A percentile compares a stretch with the other conserved stretches of the same genome.
Conservation (phyloP, 35 echinoderm and acorn worm genomes). For the Heliocidaris tuberculata region DNA sequence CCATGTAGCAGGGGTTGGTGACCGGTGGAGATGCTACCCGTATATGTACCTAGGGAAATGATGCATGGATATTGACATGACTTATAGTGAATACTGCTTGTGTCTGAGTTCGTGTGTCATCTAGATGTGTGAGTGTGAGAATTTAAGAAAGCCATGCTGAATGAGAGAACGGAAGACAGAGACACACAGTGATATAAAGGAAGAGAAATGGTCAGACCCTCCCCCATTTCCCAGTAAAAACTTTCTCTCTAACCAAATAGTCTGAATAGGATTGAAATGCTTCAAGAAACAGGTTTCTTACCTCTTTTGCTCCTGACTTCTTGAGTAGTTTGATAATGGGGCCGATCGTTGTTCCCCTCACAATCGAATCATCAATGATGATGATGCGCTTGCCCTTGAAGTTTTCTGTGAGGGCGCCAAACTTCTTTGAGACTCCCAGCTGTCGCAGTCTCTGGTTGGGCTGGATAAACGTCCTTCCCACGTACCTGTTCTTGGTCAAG, state of each 20-base stretch:
- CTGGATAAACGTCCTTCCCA: constrained; percentile 99
- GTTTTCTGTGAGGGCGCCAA: constrained; percentile 94
- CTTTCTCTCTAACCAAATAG: not conserved
- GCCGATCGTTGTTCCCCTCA: constrained; percentile 92
- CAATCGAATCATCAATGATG: constrained; percentile 95
- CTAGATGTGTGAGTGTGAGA: not conserved
- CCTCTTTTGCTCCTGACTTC: constrained; percentile 87
- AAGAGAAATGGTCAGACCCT: not conserved
- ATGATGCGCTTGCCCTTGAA: constrained; percentile 84
- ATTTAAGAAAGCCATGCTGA: not conserved
- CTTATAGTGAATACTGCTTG: not conserved
- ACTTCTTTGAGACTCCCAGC: constrained; percentile 97
- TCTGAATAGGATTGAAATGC: not conserved
- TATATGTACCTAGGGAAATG: constrained; percentile 79
- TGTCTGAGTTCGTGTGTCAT: not conserved
- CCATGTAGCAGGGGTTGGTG: constrained; percentile 96
- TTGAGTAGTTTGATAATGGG: constrained; percentile 94
- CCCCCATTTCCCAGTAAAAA: not conserved
- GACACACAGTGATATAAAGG: not conserved
- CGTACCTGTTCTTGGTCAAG: constrained; percentile 92
- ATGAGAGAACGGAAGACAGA: not conserved
- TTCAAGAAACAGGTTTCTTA: constrained; percentile 7
- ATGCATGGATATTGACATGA: not conserved
- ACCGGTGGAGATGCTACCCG: constrained; percentile 95
- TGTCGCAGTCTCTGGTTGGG: constrained; percentile 85